These are phyloP conservation scores for Holacanthella duospinosa DNA, from an alignment of 2,888 invertebrate genomes.

Conservation along the genomic window DNA sequence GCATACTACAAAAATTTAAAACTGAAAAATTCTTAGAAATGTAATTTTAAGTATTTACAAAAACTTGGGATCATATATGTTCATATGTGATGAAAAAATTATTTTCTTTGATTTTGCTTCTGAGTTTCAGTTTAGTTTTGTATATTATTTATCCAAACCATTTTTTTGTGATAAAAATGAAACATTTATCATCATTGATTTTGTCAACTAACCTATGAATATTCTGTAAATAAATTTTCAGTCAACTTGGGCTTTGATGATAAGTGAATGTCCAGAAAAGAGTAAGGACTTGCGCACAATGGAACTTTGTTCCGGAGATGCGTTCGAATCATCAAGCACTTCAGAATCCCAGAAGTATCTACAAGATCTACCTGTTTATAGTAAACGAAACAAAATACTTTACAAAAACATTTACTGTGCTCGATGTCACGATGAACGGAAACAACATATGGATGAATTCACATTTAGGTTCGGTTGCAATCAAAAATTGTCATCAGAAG, in stretches of 20 bases:
- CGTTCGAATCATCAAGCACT: background rate
- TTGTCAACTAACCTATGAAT: too few species aligned
- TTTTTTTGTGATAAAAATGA: too few species aligned
- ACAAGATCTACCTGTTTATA: constrained; percentile 38
- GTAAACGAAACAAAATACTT: constrained; percentile 28
- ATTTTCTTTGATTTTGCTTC: too few species aligned
- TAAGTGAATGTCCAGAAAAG: constrained; percentile 22
- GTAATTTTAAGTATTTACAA: too few species aligned
- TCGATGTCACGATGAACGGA: constrained; percentile 35
- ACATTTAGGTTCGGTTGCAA: constrained; percentile 17
- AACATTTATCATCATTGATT: too few species aligned
- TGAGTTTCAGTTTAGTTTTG: too few species aligned
- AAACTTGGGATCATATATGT: too few species aligned
- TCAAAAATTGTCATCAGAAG: constrained; percentile 4
- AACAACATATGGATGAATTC: constrained; percentile 11
- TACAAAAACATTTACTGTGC: constrained; percentile 39
- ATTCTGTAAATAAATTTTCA: too few species aligned
- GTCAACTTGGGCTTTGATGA: constrained; percentile 22
- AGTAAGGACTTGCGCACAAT: background rate
- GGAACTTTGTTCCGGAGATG: background rate
- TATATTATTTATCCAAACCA: too few species aligned
- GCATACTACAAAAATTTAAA: too few species aligned
- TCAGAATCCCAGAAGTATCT: constrained; percentile 24
- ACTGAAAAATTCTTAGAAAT: too few species aligned
- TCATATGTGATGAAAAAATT: too few species aligned